These are phyloP conservation scores for Orestias chungarensis DNA, from an alignment of 2,797 vertebrate genomes.

Conservation along the genomic window DNA sequence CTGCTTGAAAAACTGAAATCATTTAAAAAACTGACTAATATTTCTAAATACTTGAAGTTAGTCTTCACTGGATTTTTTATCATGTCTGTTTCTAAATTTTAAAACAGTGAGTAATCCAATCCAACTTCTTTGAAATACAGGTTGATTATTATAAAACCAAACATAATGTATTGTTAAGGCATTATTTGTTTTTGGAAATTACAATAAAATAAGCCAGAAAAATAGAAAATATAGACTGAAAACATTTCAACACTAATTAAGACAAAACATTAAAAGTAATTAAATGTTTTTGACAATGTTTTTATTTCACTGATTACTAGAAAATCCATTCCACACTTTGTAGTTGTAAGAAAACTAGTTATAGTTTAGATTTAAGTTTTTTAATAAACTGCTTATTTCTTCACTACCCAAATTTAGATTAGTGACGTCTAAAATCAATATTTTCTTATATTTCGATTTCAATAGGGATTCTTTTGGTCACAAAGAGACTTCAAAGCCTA, in stretches of 20 bases:
- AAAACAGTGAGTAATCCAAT: too few species aligned
- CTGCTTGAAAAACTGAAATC: too few species aligned
- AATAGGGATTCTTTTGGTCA: conserved; percentile 18
- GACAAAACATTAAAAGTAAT: too few species aligned
- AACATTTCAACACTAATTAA: background rate
- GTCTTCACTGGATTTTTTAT: background rate
- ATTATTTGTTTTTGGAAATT: background rate
- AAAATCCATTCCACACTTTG: background rate
- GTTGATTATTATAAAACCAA: too few species aligned
- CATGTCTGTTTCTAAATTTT: background rate
- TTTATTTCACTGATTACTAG: background rate
- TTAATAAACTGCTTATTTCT: conserved; percentile 1
- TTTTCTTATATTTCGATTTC: background rate
- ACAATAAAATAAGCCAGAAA: background rate
- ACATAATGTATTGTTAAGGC: too few species aligned
- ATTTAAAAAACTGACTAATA: too few species aligned
- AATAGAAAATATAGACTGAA: background rate
- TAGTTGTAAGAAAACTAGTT: background rate
- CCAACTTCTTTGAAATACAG: too few species aligned
- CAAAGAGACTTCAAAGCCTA: conserved; percentile 57
- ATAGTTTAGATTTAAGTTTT: background rate
- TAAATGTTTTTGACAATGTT: background rate
- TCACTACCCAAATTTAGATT: conserved; percentile 5
- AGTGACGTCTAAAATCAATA: conserved; percentile 19
- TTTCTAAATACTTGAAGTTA: background rate